Base-by-base conservation (phyloP, 64 coral and sea anemone genomes). In the Pocillopora damicornis region DNA sequence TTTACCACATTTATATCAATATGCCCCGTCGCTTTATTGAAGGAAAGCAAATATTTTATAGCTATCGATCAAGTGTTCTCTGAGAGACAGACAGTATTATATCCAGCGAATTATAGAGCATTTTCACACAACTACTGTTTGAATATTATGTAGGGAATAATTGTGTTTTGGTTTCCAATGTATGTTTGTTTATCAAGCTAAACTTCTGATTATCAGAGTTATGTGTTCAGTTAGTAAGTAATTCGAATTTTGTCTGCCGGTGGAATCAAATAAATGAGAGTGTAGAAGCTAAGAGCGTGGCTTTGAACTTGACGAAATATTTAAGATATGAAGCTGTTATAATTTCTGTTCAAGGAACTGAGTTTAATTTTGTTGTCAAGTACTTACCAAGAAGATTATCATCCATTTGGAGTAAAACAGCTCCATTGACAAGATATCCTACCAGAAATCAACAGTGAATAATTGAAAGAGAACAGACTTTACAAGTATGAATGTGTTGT, bases 371-470 rank as follows among this genome's bases (percentile, higher is more conserved):
- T 71, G 67, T 11, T 20, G 67, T 23, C 25, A 45, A 12, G 38
- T 57, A 22, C 88, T 73, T 61, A 89, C 88, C 88, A 0, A 89
- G 88, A 37, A 89, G 60, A 17, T 35, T 58, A 15, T 80, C 88
- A 58, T 89, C 88, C 58, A 89, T 59, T 89, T 89, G 77, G 35
- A 81, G 3, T 36, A 89, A 80, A 22, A 89, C 65, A 72, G 76
- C 88, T 89, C 88, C 88, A 59, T 62, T 89, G 16, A 89, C 65
- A 22, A 74, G 37, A 37, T 81, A 73, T 13, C 88, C 88, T 89
- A 71, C 8, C 9, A 71, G 22, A 71, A 30, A 11, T 71, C n/a
- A n/a, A 71, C 67, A 25, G 67, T 71, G 67, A 71, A 51, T 51
- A 51, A 51, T 51, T 51, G 7, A 51, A 71, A 30, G 67, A 20